A percentile compares a stretch with the other conserved stretches of the same genome.
These are phyloP conservation scores for Apoda limacodes DNA, from an alignment of 2,888 invertebrate genomes.

Conservation along the genomic window DNA sequence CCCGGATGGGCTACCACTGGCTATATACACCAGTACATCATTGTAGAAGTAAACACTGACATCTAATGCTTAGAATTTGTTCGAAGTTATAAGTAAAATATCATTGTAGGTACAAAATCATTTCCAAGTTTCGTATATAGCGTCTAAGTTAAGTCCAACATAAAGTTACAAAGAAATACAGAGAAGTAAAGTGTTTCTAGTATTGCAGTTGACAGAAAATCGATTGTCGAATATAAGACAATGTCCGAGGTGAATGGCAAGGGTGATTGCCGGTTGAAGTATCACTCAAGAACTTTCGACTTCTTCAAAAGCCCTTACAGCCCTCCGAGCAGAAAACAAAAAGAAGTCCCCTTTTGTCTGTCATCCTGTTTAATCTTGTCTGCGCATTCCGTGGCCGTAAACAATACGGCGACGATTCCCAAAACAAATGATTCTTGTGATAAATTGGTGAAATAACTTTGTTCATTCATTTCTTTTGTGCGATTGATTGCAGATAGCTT, in stretches of 20 bases:
- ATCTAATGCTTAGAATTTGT: too few species aligned
- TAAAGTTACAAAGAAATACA: too few species aligned
- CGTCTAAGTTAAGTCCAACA: too few species aligned
- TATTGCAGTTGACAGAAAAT: too few species aligned
- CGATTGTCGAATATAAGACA: slow-evolving; percentile 8
- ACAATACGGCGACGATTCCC: slow-evolving; percentile 30
- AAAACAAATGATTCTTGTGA: slow-evolving; percentile 47
- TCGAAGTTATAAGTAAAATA: too few species aligned
- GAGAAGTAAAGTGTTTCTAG: too few species aligned
- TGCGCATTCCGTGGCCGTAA: slow-evolving; percentile 20
- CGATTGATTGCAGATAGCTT: slow-evolving; percentile 61
- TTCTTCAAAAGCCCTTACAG: slow-evolving; percentile 27
- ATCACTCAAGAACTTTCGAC: slow-evolving; percentile 16
- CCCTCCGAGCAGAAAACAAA: slow-evolving; percentile 22
- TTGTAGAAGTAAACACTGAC: too few species aligned
- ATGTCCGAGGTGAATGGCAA: slow-evolving; percentile 3
- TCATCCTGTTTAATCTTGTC: slow-evolving; percentile 17
- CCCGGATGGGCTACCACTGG: too few species aligned
- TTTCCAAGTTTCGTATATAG: too few species aligned
- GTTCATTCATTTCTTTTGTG: slow-evolving; percentile 43
- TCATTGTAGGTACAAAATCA: too few species aligned
- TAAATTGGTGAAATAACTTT: slow-evolving; percentile 50
- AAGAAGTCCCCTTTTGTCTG: slow-evolving; percentile 23
- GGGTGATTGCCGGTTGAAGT: slow-evolving; percentile 24
- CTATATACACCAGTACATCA: too few species aligned